A percentile compares a stretch with the other conserved stretches of the same genome.
Evolutionary conservation across 2,888 invertebrate species (phyloP).

Genomic region (Catocala nupta): DNA sequence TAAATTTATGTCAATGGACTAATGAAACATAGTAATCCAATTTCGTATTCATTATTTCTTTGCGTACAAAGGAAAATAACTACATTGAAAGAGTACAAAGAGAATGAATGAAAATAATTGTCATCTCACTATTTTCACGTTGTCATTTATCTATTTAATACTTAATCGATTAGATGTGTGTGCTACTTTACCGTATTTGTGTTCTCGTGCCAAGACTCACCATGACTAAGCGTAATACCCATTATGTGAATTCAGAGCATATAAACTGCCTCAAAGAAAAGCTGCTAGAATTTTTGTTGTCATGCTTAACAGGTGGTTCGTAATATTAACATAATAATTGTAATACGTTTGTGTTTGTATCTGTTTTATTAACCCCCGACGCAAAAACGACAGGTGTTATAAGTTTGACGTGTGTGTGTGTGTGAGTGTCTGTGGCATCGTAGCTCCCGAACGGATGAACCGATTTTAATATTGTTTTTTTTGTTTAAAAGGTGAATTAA

Average conservation of each 20-base stretch:
- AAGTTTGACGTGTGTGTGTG: too few species aligned
- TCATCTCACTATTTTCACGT: not conserved
- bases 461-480: too few species aligned
- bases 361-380: too few species aligned
- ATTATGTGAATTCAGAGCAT: constrained; percentile 3
- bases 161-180: not conserved
- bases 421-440: too few species aligned
- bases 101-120: not conserved
- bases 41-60: too few species aligned
- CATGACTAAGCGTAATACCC: constrained; percentile 2
- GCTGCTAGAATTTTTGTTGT: not conserved
- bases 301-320: constrained; percentile 1
- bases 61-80: too few species aligned
- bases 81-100: not conserved
- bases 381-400: too few species aligned
- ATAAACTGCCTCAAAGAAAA: constrained; percentile 3
- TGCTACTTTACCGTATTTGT: not conserved
- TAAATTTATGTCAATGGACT: too few species aligned
- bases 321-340: not conserved
- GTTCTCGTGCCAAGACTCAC: constrained; percentile 8
- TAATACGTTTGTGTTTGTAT: not conserved
- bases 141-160: constrained; percentile 6
- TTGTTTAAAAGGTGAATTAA: too few species aligned
- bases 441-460: too few species aligned
- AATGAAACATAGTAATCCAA: too few species aligned